Percentiles rank a stretch among this genome's conserved stretches.
Conservation (phyloP, 2,888 invertebrate species). For the Operophtera brumata region DNA sequence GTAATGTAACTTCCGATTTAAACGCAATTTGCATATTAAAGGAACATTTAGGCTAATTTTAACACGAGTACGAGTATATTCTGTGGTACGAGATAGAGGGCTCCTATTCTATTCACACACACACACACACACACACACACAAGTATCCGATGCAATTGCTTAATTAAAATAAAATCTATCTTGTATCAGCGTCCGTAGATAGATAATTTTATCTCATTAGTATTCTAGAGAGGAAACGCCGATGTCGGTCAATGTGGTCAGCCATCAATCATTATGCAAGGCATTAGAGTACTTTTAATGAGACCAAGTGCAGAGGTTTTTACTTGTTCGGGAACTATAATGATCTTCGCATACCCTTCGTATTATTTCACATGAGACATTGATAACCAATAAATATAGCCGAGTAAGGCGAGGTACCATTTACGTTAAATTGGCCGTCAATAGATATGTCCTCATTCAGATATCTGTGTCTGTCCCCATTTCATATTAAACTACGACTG, state of each 20-base stretch:
- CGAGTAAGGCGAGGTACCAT: conserved; percentile 51
- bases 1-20: conserved; percentile 31
- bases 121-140: conserved; percentile 21
- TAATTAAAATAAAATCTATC: conserved; percentile 28
- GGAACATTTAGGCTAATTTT: conserved; percentile 24
- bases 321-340: conserved; percentile 25
- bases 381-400: conserved; percentile 42
- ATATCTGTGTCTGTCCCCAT: conserved; percentile 61
- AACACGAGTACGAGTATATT: conserved; percentile 21
- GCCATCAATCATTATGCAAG: conserved; percentile 59
- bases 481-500: conserved; percentile 47
- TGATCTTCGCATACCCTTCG: conserved; percentile 11
- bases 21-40: conserved; percentile 30
- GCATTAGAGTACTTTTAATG: conserved; percentile 45
- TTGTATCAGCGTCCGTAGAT: conserved; percentile 25
- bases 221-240: conserved; percentile 44
- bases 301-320: conserved; percentile 49
- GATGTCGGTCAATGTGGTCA: conserved; percentile 47
- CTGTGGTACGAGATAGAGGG: conserved; percentile 21
- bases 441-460: conserved; percentile 63
- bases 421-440: conserved; percentile 65
- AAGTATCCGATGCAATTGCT: conserved; percentile 20
- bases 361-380: conserved; percentile 27
- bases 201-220: conserved; percentile 45
- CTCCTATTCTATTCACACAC: conserved; percentile 19